Evolutionary conservation across 2,888 invertebrate genomes (phyloP).

Genomic region (Chrysodeixis includens): DNA sequence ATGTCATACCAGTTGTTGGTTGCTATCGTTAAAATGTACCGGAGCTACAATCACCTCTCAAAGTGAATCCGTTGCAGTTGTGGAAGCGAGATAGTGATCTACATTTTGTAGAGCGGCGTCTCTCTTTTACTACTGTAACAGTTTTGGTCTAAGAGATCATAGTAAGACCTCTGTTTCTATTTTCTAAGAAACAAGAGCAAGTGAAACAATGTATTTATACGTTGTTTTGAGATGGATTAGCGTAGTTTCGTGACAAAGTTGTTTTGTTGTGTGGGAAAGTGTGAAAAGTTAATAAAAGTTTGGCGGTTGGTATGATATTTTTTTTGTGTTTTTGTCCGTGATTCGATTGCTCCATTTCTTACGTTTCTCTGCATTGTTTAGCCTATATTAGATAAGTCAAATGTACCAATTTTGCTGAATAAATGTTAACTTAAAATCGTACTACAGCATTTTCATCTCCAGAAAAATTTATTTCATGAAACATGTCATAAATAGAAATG

Average conservation of each 20-base stretch:
- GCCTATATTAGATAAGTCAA: too few relatives aligned
- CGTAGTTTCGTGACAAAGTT: not conserved
- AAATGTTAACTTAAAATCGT: too few relatives aligned
- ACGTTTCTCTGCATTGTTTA: not conserved
- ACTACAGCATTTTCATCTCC: too few relatives aligned
- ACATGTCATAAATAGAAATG: too few relatives aligned
- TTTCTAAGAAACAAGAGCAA: not conserved
- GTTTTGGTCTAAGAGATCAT: not conserved
- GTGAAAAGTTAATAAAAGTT: not conserved
- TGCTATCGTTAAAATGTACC: conserved; percentile 50
- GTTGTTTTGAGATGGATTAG: conserved; percentile 3
- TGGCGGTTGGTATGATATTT: not conserved
- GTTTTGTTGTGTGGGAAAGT: not conserved
- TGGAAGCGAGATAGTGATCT: not conserved
- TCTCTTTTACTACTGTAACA: not conserved
- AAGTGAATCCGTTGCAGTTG: not conserved
- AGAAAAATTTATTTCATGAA: too few relatives aligned
- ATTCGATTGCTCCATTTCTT: not conserved
- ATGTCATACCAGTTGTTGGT: conserved; percentile 41
- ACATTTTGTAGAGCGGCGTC: not conserved
- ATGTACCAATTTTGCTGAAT: too few relatives aligned
- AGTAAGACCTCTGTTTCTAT: not conserved
- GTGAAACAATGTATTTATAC: not conserved
- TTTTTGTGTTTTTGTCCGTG: not conserved
- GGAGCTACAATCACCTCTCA: conserved; percentile 22